Evolutionary conservation across 1,140 invertebrate genomes (phyloP).

Genomic region (Caenorhabditis remanei): DNA sequence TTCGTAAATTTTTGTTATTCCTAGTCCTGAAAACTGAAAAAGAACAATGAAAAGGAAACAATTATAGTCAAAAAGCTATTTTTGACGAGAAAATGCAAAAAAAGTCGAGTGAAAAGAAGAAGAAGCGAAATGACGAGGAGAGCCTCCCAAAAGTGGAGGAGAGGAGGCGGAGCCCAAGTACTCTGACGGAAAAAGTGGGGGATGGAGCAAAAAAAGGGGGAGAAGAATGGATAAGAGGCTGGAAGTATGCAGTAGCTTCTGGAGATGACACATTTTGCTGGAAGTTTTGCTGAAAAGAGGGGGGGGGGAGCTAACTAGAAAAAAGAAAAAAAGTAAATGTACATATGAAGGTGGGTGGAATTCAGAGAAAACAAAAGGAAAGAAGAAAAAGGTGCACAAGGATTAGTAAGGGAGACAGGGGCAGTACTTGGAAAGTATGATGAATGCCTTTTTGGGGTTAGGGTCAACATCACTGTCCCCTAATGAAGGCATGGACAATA

Average conservation of each 20-base stretch:
- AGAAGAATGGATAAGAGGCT: slow-evolving; percentile 39
- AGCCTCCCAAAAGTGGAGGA: slow-evolving; percentile 11
- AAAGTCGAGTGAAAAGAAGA: slow-evolving; percentile 10
- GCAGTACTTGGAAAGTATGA: slow-evolving; percentile 12
- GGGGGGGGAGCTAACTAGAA: neutral
- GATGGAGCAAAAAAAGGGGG: neutral
- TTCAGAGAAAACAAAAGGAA: neutral
- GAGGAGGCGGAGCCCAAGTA: neutral
- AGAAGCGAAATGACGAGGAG: neutral
- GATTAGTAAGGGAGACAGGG: neutral
- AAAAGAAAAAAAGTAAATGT: neutral
- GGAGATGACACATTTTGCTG: slow-evolving; percentile 27
- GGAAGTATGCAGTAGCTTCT: neutral
- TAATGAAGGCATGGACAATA: neutral
- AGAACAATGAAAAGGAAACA: neutral
- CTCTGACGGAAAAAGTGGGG: slow-evolving; percentile 32
- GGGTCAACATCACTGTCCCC: neutral
- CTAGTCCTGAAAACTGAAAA: neutral
- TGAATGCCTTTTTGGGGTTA: too few species aligned
- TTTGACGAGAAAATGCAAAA: neutral
- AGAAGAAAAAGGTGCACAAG: neutral
- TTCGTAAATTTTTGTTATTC: neutral
- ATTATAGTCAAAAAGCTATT: too few species aligned
- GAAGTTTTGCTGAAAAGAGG: neutral
- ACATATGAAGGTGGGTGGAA: neutral